A percentile compares a stretch with the other conserved stretches of the same genome.
These are phyloP conservation scores for Meloidogyne floridensis DNA, from an alignment of 1,140 invertebrate species.

Conservation along the genomic window DNA sequence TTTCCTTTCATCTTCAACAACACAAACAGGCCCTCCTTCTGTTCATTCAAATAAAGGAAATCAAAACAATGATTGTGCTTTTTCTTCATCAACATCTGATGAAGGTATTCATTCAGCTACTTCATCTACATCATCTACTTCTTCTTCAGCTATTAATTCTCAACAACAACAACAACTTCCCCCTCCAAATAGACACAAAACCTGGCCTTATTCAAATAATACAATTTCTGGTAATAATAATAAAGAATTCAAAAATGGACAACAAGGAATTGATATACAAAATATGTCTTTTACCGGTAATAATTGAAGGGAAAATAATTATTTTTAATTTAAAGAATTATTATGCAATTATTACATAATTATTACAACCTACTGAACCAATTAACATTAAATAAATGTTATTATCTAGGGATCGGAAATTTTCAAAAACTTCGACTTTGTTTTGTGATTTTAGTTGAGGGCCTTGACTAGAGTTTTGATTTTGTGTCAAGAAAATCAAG, in stretches of 20 bases:
- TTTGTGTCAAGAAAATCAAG: no score
- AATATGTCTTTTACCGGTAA: slow-evolving; percentile 69
- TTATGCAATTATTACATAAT: no score
- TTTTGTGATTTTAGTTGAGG: no score
- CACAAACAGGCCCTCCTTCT: background rate
- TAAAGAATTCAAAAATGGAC: slow-evolving; percentile 56
- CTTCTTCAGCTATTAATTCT: slow-evolving; percentile 13
- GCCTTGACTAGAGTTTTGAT: no score
- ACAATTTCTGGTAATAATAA: background rate
- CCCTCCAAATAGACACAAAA: slow-evolving; percentile 26
- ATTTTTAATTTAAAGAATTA: no score
- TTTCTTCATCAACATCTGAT: slow-evolving; percentile 38
- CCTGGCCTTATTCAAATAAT: slow-evolving; percentile 22
- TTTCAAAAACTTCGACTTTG: no score
- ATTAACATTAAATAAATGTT: no score
- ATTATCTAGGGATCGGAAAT: no score
- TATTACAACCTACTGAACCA: no score
- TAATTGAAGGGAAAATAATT: background rate
- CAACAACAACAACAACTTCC: background rate
- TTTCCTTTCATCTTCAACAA: slow-evolving; percentile 17
- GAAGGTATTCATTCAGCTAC: slow-evolving; percentile 46
- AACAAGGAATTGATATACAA: slow-evolving; percentile 75
- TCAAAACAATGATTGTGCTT: background rate
- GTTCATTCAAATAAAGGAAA: background rate
- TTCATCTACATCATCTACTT: slow-evolving; percentile 35